Conservation (phyloP, 2,888 invertebrate species). For the Drosophila tanythrix region DNA sequence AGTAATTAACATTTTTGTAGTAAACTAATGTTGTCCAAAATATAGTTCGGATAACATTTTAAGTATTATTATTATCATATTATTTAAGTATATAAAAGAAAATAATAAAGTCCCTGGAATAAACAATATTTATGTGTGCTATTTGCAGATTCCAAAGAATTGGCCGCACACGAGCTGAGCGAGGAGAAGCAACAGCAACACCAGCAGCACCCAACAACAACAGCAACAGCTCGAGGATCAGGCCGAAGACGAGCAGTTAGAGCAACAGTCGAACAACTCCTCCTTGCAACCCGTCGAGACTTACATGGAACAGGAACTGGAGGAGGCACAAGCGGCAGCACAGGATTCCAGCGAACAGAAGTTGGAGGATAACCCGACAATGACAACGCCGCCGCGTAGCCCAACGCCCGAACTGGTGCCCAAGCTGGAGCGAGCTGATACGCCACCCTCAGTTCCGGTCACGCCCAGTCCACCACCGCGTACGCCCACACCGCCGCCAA, state of each 20-base stretch:
- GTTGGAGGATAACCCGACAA: slow-evolving; percentile 28
- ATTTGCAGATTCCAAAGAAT: slow-evolving; percentile 84
- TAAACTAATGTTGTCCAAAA: background rate
- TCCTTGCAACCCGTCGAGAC: slow-evolving; percentile 54
- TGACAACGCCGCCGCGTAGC: slow-evolving; percentile 54
- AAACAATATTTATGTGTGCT: background rate
- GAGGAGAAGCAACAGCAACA: slow-evolving; percentile 64
- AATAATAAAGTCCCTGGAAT: background rate
- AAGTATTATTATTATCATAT: background rate
- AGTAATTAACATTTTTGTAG: background rate
- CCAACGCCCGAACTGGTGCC: slow-evolving; percentile 56
- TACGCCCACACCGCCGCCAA: slow-evolving; percentile 50
- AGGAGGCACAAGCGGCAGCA: slow-evolving; percentile 19
- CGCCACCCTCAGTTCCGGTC: slow-evolving; percentile 56
- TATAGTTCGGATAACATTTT: background rate
- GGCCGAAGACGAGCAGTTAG: slow-evolving; percentile 47
- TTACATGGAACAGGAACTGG: slow-evolving; percentile 58
- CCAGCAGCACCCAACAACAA: slow-evolving; percentile 50
- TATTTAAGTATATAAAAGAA: background rate
- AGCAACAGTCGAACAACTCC: slow-evolving; percentile 37
- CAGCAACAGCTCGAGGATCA: slow-evolving; percentile 55
- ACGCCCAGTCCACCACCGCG: slow-evolving; percentile 61
- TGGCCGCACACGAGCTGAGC: slow-evolving; percentile 78
- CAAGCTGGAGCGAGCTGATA: slow-evolving; percentile 55
- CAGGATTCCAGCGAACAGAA: slow-evolving; percentile 27